Conservation (phyloP, 1,140 invertebrate genomes). For the Penaeus indicus region DNA sequence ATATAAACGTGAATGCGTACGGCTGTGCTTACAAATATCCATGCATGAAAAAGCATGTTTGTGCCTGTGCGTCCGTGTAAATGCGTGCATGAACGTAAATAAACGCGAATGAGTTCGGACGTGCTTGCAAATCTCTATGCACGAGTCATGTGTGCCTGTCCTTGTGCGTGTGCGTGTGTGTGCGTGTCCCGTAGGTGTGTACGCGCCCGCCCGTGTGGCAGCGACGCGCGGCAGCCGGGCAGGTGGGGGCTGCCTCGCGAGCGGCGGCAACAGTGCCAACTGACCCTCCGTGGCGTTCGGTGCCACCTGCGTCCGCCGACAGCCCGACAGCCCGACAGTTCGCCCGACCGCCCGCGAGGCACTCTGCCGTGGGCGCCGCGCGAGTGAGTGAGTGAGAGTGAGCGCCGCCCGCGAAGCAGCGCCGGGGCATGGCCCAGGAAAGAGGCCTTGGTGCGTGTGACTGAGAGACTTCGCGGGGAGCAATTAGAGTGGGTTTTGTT, state of each 20-base stretch:
- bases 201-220: neutral
- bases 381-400: too few relatives aligned
- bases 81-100: neutral
- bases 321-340: neutral
- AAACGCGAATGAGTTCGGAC: neutral
- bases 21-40: neutral
- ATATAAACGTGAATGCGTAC: neutral
- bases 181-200: slow-evolving; percentile 8
- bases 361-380: neutral
- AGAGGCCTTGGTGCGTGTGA: neutral
- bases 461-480: too few relatives aligned
- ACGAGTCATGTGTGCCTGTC: neutral
- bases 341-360: neutral
- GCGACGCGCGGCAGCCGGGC: slow-evolving; percentile 38
- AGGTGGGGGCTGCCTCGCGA: slow-evolving; percentile 9
- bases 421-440: too few relatives aligned
- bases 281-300: slow-evolving; percentile 51
- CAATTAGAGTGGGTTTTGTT: too few relatives aligned
- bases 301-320: slow-evolving; percentile 32
- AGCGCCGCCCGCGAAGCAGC: too few relatives aligned
- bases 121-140: neutral
- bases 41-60: neutral
- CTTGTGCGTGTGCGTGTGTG: slow-evolving; percentile 29
- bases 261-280: slow-evolving; percentile 49
- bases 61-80: neutral